These are phyloP conservation scores for Progne subis DNA, from an alignment of 2,113 vertebrate genomes.

Conservation along the genomic window DNA sequence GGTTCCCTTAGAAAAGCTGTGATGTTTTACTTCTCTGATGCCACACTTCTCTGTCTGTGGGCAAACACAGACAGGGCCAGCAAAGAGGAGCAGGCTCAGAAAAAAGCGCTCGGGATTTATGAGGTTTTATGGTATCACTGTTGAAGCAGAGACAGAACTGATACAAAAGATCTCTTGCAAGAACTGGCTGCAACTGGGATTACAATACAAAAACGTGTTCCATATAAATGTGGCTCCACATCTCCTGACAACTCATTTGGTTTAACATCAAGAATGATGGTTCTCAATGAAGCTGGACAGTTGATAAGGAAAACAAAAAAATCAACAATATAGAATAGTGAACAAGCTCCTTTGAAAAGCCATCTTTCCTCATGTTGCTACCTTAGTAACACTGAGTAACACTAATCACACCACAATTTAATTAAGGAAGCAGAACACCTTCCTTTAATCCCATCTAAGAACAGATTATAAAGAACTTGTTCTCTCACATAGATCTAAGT, in stretches of 20 bases:
- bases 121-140: background rate
- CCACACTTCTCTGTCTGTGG: background rate
- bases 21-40: background rate
- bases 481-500: background rate
- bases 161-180: background rate
- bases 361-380: background rate
- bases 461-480: conserved; percentile 11
- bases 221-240: background rate
- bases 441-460: conserved; percentile 38
- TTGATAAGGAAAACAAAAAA: background rate
- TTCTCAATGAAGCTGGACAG: background rate
- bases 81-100: background rate
- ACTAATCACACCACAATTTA: background rate
- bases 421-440: conserved; percentile 13
- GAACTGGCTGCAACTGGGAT: background rate
- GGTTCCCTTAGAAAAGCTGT: background rate
- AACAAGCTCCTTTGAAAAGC: background rate
- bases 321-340: background rate
- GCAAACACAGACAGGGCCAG: background rate
- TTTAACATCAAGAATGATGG: background rate
- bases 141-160: background rate
- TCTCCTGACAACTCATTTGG: background rate
- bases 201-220: background rate
- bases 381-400: background rate
- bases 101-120: background rate